Evolutionary conservation across 92 coral and sea anemone genomes (phyloP).

Genomic region (Paragorgia papillata): DNA sequence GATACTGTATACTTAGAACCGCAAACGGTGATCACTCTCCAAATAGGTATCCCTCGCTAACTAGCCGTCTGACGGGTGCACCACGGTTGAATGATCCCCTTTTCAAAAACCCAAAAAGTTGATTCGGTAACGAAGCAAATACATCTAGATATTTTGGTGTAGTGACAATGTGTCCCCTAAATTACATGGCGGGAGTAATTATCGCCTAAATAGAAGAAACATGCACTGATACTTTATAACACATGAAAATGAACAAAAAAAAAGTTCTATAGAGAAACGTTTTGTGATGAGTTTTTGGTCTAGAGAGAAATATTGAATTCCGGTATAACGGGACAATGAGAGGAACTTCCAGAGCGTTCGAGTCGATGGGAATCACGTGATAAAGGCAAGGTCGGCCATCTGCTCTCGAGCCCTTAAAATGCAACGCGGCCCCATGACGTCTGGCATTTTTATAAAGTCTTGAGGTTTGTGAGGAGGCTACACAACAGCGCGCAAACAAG

Average conservation of each 20-base stretch:
- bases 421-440: slow-evolving; percentile 28
- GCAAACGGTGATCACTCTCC: background rate
- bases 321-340: too few species aligned
- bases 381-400: slow-evolving; percentile 9
- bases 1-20: slow-evolving; percentile 22
- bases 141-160: too few species aligned
- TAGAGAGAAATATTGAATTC: too few species aligned
- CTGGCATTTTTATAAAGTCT: slow-evolving; percentile 1
- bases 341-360: too few species aligned
- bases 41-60: background rate
- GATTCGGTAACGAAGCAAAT: background rate
- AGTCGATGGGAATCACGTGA: background rate
- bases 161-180: too few species aligned
- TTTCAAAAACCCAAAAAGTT: background rate
- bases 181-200: too few species aligned
- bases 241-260: too few species aligned
- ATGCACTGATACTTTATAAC: too few species aligned
- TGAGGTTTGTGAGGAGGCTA: slow-evolving; percentile 22
- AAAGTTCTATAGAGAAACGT: too few species aligned
- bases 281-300: too few species aligned
- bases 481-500: slow-evolving; percentile 15
- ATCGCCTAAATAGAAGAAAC: too few species aligned
- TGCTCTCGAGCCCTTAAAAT: slow-evolving; percentile 22
- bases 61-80: too few species aligned
- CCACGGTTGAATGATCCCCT: background rate